phyloP scores from a whole-genome alignment of 2,888 invertebrate species.

The Lobophora halterata region DNA sequence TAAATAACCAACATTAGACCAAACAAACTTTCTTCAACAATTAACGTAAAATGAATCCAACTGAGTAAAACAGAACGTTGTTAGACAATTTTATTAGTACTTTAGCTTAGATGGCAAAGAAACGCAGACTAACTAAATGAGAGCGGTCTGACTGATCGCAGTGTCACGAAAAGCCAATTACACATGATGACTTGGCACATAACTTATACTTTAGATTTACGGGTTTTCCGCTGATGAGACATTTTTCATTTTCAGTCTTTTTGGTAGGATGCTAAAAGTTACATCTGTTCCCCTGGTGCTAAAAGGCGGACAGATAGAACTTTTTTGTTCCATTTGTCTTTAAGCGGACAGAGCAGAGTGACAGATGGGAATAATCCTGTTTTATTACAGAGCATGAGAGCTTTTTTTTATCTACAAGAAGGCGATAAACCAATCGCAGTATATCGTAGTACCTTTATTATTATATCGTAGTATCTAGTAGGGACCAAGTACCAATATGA shows the following conservation, averaged over 20 bases:
- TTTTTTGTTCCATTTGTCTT: too few species aligned
- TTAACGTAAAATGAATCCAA: neutral
- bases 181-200: constrained; percentile 1
- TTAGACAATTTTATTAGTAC: neutral
- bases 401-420: too few species aligned
- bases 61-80: constrained; percentile 1
- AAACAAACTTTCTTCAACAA: constrained; percentile 1
- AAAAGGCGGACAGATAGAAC: too few species aligned
- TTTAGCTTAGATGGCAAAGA: constrained; percentile 2
- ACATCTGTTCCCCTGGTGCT: too few species aligned
- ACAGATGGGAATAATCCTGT: too few species aligned
- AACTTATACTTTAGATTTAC: constrained; percentile 8
- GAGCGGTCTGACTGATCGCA: constrained; percentile 2
- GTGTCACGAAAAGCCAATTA: neutral
- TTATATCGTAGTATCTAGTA: constrained; percentile 4
- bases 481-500: neutral
- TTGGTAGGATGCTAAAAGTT: too few species aligned
- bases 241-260: neutral
- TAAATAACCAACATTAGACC: neutral
- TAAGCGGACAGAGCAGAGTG: too few species aligned
- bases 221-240: neutral
- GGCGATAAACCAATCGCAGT: too few species aligned
- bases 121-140: constrained; percentile 4
- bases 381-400: too few species aligned
- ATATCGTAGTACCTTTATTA: too few species aligned